Evolutionary conservation across 2,797 vertebrate species (phyloP).

Genomic region (Podargus strigoides): DNA sequence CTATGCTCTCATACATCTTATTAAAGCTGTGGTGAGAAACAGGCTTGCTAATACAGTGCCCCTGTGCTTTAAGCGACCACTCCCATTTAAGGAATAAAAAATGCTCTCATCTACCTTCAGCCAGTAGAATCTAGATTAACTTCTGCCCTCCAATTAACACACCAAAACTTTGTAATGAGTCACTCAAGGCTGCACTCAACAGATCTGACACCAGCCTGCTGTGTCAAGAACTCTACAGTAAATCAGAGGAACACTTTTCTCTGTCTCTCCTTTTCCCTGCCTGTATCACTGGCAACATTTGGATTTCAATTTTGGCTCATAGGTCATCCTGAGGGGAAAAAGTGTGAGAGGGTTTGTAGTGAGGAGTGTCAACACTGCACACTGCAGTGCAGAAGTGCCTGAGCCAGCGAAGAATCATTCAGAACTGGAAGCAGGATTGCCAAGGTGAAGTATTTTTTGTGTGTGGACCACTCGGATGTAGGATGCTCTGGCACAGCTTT

Average conservation of each 20-base stretch:
- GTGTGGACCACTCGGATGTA: background rate
- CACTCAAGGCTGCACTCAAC: background rate
- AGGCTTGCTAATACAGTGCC: background rate
- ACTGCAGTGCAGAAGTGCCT: background rate
- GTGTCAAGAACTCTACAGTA: background rate
- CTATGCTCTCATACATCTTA: background rate
- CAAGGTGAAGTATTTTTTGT: background rate
- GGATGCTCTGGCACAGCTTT: background rate
- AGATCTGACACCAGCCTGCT: background rate
- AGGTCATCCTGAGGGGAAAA: background rate
- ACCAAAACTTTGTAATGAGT: background rate
- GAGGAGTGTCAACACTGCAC: background rate
- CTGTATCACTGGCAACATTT: fast-evolving
- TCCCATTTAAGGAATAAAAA: background rate
- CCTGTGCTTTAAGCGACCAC: background rate
- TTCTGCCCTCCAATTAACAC: background rate
- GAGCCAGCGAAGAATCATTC: background rate
- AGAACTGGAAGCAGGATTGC: background rate
- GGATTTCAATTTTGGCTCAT: background rate
- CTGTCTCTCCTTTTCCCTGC: background rate
- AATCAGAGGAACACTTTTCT: background rate
- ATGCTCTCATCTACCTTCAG: background rate
- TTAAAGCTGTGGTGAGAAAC: constrained; percentile 18
- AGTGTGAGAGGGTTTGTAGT: fast-evolving
- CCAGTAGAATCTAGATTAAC: background rate